phyloP scores from a whole-genome alignment of 2,113 vertebrate species.

The Oriolus oriolus region DNA sequence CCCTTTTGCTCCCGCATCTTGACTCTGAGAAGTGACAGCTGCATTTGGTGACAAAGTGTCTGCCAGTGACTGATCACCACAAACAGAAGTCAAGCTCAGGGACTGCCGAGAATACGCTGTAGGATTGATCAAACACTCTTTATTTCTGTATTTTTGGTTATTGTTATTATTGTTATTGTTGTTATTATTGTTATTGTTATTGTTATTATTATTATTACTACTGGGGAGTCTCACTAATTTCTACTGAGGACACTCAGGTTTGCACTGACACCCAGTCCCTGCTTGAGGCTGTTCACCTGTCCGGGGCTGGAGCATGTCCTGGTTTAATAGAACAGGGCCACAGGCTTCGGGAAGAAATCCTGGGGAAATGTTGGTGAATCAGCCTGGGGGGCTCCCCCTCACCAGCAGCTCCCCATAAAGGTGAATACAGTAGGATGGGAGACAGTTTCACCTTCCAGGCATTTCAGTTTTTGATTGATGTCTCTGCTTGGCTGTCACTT shows the following conservation, averaged over 20 bases:
- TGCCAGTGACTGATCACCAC: background rate
- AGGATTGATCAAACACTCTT: background rate
- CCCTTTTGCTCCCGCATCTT: background rate
- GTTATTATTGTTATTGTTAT: background rate
- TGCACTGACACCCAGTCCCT: background rate
- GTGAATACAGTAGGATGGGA: background rate
- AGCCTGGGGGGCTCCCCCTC: background rate
- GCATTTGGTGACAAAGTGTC: background rate
- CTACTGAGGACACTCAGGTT: background rate
- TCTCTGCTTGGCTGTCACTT: background rate
- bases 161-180: too few species aligned
- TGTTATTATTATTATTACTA: background rate
- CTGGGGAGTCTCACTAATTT: background rate
- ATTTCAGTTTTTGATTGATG: background rate
- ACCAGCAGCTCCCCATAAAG: background rate
- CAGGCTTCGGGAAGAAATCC: background rate
- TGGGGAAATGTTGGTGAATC: background rate
- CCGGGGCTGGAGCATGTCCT: background rate
- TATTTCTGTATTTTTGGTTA: rapidly evolving
- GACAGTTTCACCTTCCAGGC: background rate
- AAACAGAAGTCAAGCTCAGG: background rate
- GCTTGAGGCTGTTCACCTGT: background rate
- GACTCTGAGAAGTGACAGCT: background rate
- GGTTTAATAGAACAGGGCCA: background rate
- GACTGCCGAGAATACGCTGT: rapidly evolving